A percentile compares a stretch with the other conserved stretches of the same genome.
Evolutionary conservation across 2,113 vertebrate genomes (phyloP).

Genomic region (Hylia prasina): DNA sequence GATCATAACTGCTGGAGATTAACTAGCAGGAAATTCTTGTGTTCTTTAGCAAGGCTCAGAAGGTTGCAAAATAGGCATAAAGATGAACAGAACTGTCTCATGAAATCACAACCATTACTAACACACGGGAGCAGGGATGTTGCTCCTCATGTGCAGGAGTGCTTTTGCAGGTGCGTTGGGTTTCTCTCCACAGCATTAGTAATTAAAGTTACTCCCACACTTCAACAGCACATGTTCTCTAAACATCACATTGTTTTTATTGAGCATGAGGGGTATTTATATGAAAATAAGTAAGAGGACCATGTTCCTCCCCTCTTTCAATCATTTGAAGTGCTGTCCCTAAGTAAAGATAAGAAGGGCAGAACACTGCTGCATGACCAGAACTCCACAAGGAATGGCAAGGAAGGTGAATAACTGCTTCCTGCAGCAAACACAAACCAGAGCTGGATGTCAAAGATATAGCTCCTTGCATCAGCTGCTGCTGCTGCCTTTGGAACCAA

Average conservation of each 20-base stretch:
- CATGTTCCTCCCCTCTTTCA: background rate
- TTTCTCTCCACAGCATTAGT: background rate
- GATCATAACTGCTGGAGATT: background rate
- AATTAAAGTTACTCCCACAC: background rate
- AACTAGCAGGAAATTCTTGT: background rate
- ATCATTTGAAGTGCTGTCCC: background rate
- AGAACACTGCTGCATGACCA: background rate
- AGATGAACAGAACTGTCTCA: background rate
- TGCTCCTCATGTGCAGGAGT: background rate
- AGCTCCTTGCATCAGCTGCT: background rate
- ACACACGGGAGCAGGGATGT: fast-evolving
- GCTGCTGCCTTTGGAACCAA: background rate
- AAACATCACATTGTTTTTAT: background rate
- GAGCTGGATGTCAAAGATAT: background rate
- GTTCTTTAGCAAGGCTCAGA: background rate
- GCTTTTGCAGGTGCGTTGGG: background rate
- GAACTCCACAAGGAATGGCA: background rate
- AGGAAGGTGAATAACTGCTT: background rate
- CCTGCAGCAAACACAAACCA: background rate
- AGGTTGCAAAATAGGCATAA: background rate
- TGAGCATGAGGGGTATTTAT: background rate
- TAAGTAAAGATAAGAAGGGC: background rate
- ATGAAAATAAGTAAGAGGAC: background rate
- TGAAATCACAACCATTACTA: background rate
- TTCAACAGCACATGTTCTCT: background rate